Evolutionary conservation across 2,797 vertebrate genomes (phyloP).

Genomic region (Falco rusticolus): DNA sequence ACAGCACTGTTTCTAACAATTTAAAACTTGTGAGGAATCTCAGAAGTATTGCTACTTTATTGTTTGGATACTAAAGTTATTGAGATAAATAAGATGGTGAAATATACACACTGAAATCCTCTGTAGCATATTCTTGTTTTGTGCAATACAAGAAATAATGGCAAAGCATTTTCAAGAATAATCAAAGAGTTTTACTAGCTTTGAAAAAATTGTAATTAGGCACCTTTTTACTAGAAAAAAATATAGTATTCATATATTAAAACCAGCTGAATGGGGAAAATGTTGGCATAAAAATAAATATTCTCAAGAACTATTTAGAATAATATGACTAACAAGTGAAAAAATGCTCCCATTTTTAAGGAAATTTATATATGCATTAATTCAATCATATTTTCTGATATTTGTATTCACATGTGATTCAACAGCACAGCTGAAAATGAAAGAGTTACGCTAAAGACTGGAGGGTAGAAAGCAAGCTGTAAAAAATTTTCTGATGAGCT

Average conservation of each 20-base stretch:
- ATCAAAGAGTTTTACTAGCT: conserved; percentile 14
- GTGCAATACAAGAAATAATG: neutral
- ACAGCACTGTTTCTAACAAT: conserved; percentile 24
- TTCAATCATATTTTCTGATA: neutral
- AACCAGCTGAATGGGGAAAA: conserved; percentile 37
- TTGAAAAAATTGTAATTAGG: conserved; percentile 21
- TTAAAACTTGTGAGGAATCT: conserved; percentile 45
- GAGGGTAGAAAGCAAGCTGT: neutral
- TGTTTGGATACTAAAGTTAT: conserved; percentile 38
- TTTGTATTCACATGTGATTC: neutral
- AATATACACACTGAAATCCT: conserved; percentile 7
- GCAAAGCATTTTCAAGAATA: conserved; percentile 50
- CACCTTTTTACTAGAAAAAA: neutral
- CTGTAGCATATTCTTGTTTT: conserved; percentile 11
- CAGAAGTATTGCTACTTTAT: neutral
- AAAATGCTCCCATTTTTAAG: neutral
- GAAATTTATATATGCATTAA: neutral
- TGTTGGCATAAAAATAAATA: conserved; percentile 12
- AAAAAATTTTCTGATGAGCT: neutral
- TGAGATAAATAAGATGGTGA: conserved; percentile 54
- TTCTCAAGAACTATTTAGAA: neutral
- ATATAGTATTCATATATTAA: conserved; percentile 22
- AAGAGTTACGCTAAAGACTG: neutral
- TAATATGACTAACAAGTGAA: neutral
- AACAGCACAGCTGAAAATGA: neutral